Evolutionary conservation across 2,113 vertebrate species (phyloP), one percentile per base, ranked within the genome.

Genomic region (Genyomyrus donnyi): DNA sequence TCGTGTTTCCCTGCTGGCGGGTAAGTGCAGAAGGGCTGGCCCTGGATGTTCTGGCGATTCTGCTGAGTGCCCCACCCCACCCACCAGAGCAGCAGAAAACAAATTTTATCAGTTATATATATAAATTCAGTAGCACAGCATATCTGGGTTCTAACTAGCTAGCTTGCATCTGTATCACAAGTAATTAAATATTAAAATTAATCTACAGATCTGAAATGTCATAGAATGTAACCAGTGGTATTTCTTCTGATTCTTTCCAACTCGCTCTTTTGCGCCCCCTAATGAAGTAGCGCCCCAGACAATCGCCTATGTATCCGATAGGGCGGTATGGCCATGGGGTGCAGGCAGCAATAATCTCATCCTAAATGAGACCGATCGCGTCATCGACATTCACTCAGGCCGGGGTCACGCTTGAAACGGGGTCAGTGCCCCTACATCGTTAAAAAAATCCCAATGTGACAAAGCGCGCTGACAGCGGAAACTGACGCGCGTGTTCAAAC

Each of bases 401-500:
- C 0, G 2, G 15, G 74, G 70, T 19, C 70, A 35, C 15, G 35
- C 70, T 39, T 17, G 11, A 39, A 74, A 74, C 31, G 21, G 70
- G 31, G 35, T 77, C 13, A 5, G 31, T 39, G 27, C 70, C 70
- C 13, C 35, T 17, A 39, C 31, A 42, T 17, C 4, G 74, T 80
- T 19, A 85, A 48, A n/a, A 48, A 56, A 87, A 87, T 49, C n/a
- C 49, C 45, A 39, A 56, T 17, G 49, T 87, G 50, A 87, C 85
- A 48, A 19, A 27, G 48, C 10, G 49, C 11, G 5, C 27, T 87
- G 85, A 87, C 46, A 86, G 45, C 24, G 48, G 85, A 86, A 31
- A 87, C n/a, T 87, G 85, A 87, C 85, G 49, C n/a, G n/a, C 66
- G 27, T 39, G 66, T 89, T n/a, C 19, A 83, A 83, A 19, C 35